Evolutionary conservation across 2,888 invertebrate genomes (phyloP).

Genomic region (Amblyteles armatorius): DNA sequence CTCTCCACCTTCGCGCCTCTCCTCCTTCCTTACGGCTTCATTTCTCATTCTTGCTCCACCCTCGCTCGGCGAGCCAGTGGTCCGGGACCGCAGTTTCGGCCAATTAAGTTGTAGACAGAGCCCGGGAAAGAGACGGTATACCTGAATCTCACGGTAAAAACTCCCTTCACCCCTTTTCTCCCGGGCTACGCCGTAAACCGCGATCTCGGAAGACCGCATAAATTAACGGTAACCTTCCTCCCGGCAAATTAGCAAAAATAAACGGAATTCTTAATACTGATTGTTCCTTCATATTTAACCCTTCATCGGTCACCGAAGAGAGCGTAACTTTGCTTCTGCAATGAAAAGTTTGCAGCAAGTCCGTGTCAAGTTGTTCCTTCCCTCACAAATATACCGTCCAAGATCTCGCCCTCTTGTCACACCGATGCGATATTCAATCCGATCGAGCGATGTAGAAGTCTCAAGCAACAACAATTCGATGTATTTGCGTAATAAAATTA

Average conservation of each 20-base stretch:
- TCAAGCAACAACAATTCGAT: neutral
- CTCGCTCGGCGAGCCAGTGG: slow-evolving; percentile 62
- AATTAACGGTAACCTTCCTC: slow-evolving; percentile 46
- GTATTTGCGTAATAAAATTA: neutral
- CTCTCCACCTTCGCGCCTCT: slow-evolving; percentile 11
- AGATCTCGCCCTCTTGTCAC: neutral
- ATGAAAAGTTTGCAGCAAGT: too few relatives aligned
- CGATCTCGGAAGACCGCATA: slow-evolving; percentile 41
- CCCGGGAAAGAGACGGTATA: slow-evolving; percentile 48
- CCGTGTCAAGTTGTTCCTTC: too few relatives aligned
- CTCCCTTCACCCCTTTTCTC: slow-evolving; percentile 50
- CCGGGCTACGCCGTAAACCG: slow-evolving; percentile 24
- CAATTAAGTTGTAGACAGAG: slow-evolving; percentile 82
- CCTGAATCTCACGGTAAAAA: slow-evolving; percentile 64
- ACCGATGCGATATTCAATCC: neutral
- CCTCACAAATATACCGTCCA: neutral
- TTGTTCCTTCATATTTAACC: neutral
- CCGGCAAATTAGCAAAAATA: slow-evolving; percentile 37
- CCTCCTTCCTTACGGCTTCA: slow-evolving; percentile 39
- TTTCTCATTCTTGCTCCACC: slow-evolving; percentile 66
- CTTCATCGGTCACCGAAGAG: neutral
- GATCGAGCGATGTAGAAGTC: neutral
- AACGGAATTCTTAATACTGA: slow-evolving; percentile 6
- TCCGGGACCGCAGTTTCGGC: slow-evolving; percentile 79
- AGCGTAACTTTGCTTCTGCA: neutral